Conservation (phyloP, 2,113 vertebrate genomes). For the Chunga burmeisteri region DNA sequence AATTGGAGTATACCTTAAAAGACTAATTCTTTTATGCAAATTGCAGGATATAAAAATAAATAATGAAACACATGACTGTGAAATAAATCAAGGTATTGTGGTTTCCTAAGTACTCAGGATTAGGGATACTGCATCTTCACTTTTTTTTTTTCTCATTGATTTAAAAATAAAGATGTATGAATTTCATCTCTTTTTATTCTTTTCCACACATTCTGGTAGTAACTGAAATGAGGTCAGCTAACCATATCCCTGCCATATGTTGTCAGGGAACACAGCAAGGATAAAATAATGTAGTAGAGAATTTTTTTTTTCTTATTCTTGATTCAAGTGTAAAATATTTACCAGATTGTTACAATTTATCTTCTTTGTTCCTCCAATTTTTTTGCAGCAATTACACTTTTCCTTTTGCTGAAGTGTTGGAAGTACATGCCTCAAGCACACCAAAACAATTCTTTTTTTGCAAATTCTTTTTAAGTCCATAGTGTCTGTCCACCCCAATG, state of each 20-base stretch:
- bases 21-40: neutral
- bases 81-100: neutral
- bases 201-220: neutral
- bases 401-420: neutral
- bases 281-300: neutral
- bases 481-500: neutral
- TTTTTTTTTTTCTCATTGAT: neutral
- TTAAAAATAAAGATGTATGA: neutral
- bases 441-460: neutral
- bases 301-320: neutral
- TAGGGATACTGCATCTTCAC: neutral
- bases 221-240: neutral
- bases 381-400: neutral
- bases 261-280: neutral
- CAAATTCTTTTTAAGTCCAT: neutral
- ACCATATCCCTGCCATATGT: neutral
- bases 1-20: neutral
- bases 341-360: neutral
- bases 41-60: neutral
- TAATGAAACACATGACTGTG: neutral
- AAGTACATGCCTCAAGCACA: neutral
- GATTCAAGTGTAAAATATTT: neutral
- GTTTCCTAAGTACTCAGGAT: neutral
- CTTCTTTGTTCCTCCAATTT: neutral
- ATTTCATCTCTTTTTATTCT: neutral